These are phyloP conservation scores for Athrips mouffetella DNA, from an alignment of 2,888 invertebrate species.

Conservation along the genomic window DNA sequence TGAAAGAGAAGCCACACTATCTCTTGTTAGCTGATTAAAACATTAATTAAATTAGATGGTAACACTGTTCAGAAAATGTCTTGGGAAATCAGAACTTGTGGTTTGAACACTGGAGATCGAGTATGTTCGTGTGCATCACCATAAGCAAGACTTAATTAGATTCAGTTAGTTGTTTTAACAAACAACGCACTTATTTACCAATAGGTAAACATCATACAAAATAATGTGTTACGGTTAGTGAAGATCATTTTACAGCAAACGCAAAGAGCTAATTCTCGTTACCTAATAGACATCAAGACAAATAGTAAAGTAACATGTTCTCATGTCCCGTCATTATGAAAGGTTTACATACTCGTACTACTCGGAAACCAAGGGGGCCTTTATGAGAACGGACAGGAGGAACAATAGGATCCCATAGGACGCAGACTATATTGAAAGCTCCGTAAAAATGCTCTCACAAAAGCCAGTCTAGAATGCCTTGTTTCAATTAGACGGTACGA, in stretches of 20 bases:
- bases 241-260: too few species aligned
- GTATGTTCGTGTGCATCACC: conserved; percentile 16
- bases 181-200: too few species aligned
- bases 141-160: conserved; percentile 14
- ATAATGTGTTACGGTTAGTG: too few species aligned
- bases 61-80: conserved; percentile 41
- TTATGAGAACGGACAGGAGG: conserved; percentile 44
- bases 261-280: background rate
- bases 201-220: too few species aligned
- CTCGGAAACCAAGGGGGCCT: conserved; percentile 30
- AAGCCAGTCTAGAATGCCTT: conserved; percentile 50
- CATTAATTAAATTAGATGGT: conserved; percentile 64
- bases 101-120: conserved; percentile 25
- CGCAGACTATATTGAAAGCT: conserved; percentile 46
- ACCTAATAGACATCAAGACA: background rate
- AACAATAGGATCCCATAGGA: conserved; percentile 56
- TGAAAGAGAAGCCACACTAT: conserved; percentile 32
- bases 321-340: conserved; percentile 21
- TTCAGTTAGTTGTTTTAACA: conserved; percentile 1
- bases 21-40: conserved; percentile 63
- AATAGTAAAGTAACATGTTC: conserved; percentile 22
- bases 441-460: conserved; percentile 53
- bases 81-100: conserved; percentile 55
- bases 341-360: conserved; percentile 29
- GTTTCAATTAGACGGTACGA: conserved; percentile 47